A percentile compares a stretch with the other conserved stretches of the same genome.
Conservation (phyloP, 1,140 invertebrate genomes). For the Drosophila melanica region DNA sequence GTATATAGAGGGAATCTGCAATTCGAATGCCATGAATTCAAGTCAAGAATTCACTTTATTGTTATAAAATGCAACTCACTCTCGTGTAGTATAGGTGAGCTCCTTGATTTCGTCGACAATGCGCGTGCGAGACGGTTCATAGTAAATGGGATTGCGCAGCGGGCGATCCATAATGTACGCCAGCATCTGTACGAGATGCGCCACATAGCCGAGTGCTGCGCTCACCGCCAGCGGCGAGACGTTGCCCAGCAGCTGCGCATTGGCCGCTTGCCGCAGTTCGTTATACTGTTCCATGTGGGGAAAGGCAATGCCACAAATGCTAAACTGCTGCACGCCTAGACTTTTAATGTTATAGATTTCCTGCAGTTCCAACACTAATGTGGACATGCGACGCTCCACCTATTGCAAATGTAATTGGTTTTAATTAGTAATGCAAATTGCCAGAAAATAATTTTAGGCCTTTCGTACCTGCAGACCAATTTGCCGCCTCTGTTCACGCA, state of each 20-base stretch:
- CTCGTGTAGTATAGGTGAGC: conserved; percentile 89
- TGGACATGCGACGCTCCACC: conserved; percentile 73
- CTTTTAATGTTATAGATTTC: conserved; percentile 85
- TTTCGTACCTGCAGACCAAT: conserved; percentile 49
- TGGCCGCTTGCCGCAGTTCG: conserved; percentile 54
- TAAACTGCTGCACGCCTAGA: conserved; percentile 83
- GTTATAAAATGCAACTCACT: conserved; percentile 85
- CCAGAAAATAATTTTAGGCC: background rate
- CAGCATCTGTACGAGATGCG: conserved; percentile 91
- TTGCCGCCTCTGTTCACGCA: conserved; percentile 52
- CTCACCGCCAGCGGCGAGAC: conserved; percentile 88
- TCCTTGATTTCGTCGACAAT: conserved; percentile 91
- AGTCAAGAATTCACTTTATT: background rate
- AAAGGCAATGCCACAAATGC: conserved; percentile 89
- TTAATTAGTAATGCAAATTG: background rate
- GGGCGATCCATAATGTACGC: conserved; percentile 92
- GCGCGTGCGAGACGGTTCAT: conserved; percentile 90
- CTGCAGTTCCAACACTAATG: conserved; percentile 84
- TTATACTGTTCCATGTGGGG: conserved; percentile 88
- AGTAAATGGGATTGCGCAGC: conserved; percentile 89
- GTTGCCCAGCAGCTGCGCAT: conserved; percentile 61
- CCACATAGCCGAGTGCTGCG: conserved; percentile 92
- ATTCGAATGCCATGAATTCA: conserved; percentile 27
- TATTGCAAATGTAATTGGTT: background rate
- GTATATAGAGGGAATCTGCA: conserved; percentile 91